These are phyloP conservation scores for Rhagophthalmus giganteus DNA, from an alignment of 2,888 invertebrate species.

Conservation along the genomic window DNA sequence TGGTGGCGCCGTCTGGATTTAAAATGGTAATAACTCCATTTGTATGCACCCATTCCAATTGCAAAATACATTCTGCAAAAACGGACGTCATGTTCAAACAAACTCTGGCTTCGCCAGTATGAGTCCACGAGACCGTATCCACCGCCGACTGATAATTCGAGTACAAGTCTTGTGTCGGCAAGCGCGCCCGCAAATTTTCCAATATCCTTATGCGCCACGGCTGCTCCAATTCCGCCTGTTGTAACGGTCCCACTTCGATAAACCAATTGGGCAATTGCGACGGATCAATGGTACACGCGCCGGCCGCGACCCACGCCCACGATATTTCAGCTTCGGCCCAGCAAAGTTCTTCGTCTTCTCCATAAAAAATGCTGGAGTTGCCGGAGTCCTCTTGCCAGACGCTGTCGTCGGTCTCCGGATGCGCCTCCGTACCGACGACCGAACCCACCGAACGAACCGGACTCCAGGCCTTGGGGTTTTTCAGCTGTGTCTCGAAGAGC, in stretches of 20 bases:
- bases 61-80: constrained; percentile 76
- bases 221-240: constrained; percentile 67
- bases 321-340: constrained; percentile 81
- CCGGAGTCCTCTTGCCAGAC: constrained; percentile 73
- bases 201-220: constrained; percentile 78
- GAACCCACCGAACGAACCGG: constrained; percentile 87
- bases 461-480: constrained; percentile 83
- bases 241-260: constrained; percentile 39
- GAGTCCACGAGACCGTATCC: constrained; percentile 84
- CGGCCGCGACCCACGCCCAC: constrained; percentile 74
- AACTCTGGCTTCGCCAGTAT: constrained; percentile 75
- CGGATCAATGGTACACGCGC: constrained; percentile 77
- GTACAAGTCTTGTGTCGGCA: constrained; percentile 43
- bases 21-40: constrained; percentile 71
- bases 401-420: constrained; percentile 81
- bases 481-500: constrained; percentile 72
- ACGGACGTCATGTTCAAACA: constrained; percentile 49
- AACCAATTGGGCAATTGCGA: constrained; percentile 76
- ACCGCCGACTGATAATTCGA: constrained; percentile 73
- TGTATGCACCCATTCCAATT: constrained; percentile 78
- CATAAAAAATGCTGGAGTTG: constrained; percentile 78
- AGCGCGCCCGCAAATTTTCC: constrained; percentile 65
- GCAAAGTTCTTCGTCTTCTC: constrained; percentile 76
- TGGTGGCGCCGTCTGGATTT: constrained; percentile 75
- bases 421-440: constrained; percentile 81